phyloP scores from a whole-genome alignment of 2,888 invertebrate species.

The Thymelicus sylvestris region DNA sequence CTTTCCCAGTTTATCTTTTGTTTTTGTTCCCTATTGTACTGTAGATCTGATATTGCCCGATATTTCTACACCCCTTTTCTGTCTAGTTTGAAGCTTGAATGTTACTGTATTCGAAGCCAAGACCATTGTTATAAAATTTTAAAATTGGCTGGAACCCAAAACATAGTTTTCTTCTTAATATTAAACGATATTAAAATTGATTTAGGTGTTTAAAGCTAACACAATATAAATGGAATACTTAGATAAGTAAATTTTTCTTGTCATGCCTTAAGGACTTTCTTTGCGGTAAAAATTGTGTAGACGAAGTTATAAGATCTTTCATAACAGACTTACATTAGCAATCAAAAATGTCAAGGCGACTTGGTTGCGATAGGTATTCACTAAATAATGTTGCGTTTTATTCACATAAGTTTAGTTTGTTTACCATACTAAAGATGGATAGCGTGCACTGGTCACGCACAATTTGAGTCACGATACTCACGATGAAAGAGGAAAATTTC shows the following conservation, averaged over 20 bases:
- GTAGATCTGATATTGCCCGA: conserved; percentile 22
- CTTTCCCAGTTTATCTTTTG: conserved; percentile 17
- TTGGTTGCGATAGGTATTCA: too few species aligned
- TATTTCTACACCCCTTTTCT: conserved; percentile 21
- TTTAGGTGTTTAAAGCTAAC: neutral
- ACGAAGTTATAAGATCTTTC: too few species aligned
- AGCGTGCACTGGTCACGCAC: conserved; percentile 1
- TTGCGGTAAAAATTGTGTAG: too few species aligned
- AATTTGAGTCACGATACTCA: conserved; percentile 7
- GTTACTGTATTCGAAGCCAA: conserved; percentile 22
- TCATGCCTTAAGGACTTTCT: too few species aligned
- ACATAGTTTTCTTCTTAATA: conserved; percentile 6
- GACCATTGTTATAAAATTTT: conserved; percentile 30
- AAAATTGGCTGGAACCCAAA: conserved; percentile 28
- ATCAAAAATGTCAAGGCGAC: too few species aligned
- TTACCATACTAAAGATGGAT: neutral
- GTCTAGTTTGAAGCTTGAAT: conserved; percentile 23
- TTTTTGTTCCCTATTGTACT: conserved; percentile 25
- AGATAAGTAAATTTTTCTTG: too few species aligned
- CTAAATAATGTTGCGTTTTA: too few species aligned
- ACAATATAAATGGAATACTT: too few species aligned
- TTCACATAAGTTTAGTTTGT: too few species aligned
- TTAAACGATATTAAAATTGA: neutral
- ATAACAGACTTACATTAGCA: too few species aligned
- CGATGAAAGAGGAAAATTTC: neutral